Conservation (phyloP, 2,113 vertebrate genomes). For the Ctenomys sociabilis region DNA sequence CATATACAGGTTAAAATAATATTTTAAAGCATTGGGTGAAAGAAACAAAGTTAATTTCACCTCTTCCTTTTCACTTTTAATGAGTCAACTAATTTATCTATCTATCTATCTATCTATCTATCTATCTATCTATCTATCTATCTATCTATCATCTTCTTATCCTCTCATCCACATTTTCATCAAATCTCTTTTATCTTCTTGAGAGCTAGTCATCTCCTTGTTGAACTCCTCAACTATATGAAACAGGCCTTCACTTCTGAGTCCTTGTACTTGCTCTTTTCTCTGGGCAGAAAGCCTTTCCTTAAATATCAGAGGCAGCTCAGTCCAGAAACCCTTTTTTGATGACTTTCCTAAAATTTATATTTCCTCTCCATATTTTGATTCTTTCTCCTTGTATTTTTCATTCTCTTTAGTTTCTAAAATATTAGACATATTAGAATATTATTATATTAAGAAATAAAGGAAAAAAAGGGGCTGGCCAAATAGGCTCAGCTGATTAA, state of each 20-base stretch:
- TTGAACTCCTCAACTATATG: not conserved
- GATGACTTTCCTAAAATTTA: not conserved
- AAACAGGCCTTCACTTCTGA: not conserved
- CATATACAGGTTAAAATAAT: not conserved
- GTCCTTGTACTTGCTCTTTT: not conserved
- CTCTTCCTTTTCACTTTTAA: not conserved
- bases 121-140: not conserved
- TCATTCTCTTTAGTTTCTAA: not conserved
- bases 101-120: not conserved
- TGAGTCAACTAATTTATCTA: not conserved
- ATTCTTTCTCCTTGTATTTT: not conserved
- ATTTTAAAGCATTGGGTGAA: not conserved
- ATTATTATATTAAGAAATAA: not conserved
- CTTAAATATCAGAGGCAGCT: not conserved
- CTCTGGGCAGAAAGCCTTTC: not conserved
- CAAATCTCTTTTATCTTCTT: not conserved
- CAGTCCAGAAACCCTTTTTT: not conserved
- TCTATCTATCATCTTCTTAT: not conserved
- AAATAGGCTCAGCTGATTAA: no score
- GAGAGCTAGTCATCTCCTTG: not conserved
- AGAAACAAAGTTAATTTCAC: slow-evolving; percentile 21
- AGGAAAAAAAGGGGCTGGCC: no score
- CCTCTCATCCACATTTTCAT: not conserved
- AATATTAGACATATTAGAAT: not conserved
- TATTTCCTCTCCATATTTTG: not conserved